Evolutionary conservation across 92 coral and sea anemone genomes (phyloP).

Genomic region (Virgularia gustaviana): DNA sequence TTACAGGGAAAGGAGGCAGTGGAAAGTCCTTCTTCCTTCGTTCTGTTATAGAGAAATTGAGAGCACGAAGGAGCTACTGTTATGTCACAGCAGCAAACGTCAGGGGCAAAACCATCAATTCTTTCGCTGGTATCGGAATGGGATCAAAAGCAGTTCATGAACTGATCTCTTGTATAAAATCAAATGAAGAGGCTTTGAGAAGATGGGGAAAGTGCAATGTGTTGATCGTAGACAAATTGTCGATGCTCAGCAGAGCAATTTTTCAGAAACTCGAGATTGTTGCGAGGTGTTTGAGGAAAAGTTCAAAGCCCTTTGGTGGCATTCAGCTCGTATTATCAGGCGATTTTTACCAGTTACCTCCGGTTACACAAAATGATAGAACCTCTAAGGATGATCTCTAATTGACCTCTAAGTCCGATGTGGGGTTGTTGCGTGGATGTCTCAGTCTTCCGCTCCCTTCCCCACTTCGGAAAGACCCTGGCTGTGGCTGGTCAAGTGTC

Average conservation of each 20-base stretch:
- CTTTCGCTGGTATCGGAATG: slow-evolving; percentile 28
- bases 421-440: slow-evolving; percentile 37
- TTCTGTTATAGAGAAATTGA: not conserved
- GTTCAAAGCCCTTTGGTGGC: slow-evolving; percentile 39
- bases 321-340: slow-evolving; percentile 43
- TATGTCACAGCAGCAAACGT: slow-evolving; percentile 37
- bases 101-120: slow-evolving; percentile 26
- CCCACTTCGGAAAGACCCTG: too few species aligned
- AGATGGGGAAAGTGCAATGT: slow-evolving; percentile 29
- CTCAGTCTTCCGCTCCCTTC: slow-evolving; percentile 4
- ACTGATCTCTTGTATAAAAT: slow-evolving; percentile 1
- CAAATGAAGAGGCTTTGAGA: slow-evolving; percentile 7
- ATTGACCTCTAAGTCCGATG: slow-evolving; percentile 11
- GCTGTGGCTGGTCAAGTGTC: too few species aligned
- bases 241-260: slow-evolving; percentile 42
- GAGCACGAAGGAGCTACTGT: slow-evolving; percentile 6
- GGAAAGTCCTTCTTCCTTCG: not conserved
- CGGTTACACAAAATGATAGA: not conserved
- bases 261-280: slow-evolving; percentile 45
- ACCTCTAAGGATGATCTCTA: slow-evolving; percentile 20
- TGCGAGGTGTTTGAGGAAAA: slow-evolving; percentile 1
- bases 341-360: slow-evolving; percentile 23
- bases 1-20: slow-evolving; percentile 5
- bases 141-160: slow-evolving; percentile 38
- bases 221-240: slow-evolving; percentile 39